These are phyloP conservation scores for Heteromurus nitidus DNA, from an alignment of 2,888 invertebrate genomes.

Conservation along the genomic window DNA sequence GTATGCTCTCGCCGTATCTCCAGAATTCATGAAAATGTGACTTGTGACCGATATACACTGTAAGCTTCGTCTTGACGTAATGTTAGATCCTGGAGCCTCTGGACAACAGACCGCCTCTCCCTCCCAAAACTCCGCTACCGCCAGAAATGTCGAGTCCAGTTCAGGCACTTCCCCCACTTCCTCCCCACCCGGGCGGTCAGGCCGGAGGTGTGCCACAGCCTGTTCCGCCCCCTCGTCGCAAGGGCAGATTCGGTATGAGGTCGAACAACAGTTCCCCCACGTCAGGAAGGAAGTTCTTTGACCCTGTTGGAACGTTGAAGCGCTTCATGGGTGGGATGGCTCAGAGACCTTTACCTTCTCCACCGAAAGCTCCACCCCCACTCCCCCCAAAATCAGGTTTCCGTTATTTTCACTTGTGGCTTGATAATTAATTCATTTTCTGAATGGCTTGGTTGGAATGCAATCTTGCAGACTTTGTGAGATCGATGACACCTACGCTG, in stretches of 20 bases:
- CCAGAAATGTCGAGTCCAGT: slow-evolving; percentile 19
- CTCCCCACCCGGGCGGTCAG: slow-evolving; percentile 74
- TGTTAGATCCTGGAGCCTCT: slow-evolving; percentile 69
- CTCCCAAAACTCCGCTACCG: slow-evolving; percentile 67
- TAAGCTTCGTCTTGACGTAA: no score
- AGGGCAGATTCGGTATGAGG: slow-evolving; percentile 75
- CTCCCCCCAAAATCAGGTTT: slow-evolving; percentile 66
- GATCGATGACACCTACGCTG: slow-evolving; percentile 65
- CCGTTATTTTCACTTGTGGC: background rate
- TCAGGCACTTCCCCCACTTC: slow-evolving; percentile 76
- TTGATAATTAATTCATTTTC: background rate
- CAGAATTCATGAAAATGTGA: no score
- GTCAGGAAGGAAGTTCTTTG: slow-evolving; percentile 72
- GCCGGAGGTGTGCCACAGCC: slow-evolving; percentile 78
- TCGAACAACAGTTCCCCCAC: slow-evolving; percentile 70
- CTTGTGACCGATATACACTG: no score
- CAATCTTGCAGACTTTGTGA: slow-evolving; percentile 37
- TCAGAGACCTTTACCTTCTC: slow-evolving; percentile 79
- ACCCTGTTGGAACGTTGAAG: slow-evolving; percentile 78
- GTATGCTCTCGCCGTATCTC: slow-evolving; percentile 78
- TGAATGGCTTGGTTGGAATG: background rate
- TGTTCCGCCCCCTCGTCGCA: slow-evolving; percentile 78
- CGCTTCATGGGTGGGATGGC: slow-evolving; percentile 74
- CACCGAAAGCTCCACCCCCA: slow-evolving; percentile 75
- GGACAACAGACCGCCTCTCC: slow-evolving; percentile 72